Evolutionary conservation across 30 jellyfish, hydroid and myxozoan genomes (phyloP).

Genomic region (Mastigias papua): DNA sequence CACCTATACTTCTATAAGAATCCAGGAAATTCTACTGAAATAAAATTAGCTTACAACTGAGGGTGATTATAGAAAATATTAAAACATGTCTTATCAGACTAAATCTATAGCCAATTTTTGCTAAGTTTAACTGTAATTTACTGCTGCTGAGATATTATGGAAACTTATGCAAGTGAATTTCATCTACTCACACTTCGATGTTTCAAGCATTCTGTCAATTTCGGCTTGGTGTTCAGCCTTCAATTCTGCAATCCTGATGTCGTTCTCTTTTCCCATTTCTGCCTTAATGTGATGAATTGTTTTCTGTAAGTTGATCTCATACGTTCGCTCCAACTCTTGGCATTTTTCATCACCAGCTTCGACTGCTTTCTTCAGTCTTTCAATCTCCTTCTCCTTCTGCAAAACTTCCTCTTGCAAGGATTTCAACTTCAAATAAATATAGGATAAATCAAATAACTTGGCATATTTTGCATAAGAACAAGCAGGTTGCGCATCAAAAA

Average conservation of each 20-base stretch:
- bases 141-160: no score
- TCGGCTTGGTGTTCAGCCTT: conserved; percentile 73
- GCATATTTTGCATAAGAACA: neutral
- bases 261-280: conserved; percentile 53
- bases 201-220: conserved; percentile 62
- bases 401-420: conserved; percentile 21
- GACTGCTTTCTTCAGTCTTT: conserved; percentile 22
- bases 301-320: conserved; percentile 54
- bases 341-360: conserved; percentile 37
- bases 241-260: conserved; percentile 24
- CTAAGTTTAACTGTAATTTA: no score
- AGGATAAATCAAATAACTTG: neutral
- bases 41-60: no score
- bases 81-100: no score
- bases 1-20: no score
- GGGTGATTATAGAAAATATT: no score
- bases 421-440: neutral
- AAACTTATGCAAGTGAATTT: no score
- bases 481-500: no score
- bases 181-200: conserved; percentile 58
- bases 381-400: conserved; percentile 42
- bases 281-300: conserved; percentile 52
- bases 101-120: no score
- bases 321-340: conserved; percentile 21
- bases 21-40: no score